phyloP scores from a whole-genome alignment of 1,140 invertebrate species.

The Drosophila nannoptera region DNA sequence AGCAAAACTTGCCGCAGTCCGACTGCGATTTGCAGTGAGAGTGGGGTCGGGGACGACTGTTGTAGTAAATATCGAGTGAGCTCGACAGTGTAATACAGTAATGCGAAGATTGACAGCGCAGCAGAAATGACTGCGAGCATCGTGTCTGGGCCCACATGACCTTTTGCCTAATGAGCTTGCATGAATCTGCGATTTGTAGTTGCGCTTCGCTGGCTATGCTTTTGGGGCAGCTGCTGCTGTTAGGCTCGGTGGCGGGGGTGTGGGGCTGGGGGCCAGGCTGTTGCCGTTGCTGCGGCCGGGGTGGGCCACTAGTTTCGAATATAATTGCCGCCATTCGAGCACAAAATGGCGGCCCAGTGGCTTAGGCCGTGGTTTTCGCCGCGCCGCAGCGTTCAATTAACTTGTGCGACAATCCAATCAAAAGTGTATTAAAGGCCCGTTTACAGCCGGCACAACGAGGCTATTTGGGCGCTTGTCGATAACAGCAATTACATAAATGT shows the following conservation, averaged over 20 bases:
- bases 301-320: conserved; percentile 57
- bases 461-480: conserved; percentile 67
- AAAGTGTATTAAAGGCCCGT: conserved; percentile 74
- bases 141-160: conserved; percentile 29
- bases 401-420: conserved; percentile 77
- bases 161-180: conserved; percentile 66
- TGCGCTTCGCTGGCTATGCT: conserved; percentile 18
- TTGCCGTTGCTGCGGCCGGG: too few species aligned
- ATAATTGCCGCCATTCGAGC: conserved; percentile 63
- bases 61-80: not conserved
- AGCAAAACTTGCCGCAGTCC: conserved; percentile 24
- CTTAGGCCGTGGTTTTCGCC: conserved; percentile 42
- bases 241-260: conserved; percentile 3
- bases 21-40: conserved; percentile 32
- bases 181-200: conserved; percentile 59
- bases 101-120: conserved; percentile 27
- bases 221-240: not conserved
- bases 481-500: conserved; percentile 76
- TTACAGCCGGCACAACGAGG: conserved; percentile 49
- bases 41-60: too few species aligned
- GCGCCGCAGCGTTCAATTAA: conserved; percentile 65
- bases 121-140: conserved; percentile 39
- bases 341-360: conserved; percentile 39
- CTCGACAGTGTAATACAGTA: conserved; percentile 23
- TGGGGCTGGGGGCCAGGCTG: too few species aligned